A percentile compares a stretch with the other conserved stretches of the same genome.
These are phyloP conservation scores for Wiebesia pumilae DNA, from an alignment of 1,140 invertebrate genomes.

Conservation along the genomic window DNA sequence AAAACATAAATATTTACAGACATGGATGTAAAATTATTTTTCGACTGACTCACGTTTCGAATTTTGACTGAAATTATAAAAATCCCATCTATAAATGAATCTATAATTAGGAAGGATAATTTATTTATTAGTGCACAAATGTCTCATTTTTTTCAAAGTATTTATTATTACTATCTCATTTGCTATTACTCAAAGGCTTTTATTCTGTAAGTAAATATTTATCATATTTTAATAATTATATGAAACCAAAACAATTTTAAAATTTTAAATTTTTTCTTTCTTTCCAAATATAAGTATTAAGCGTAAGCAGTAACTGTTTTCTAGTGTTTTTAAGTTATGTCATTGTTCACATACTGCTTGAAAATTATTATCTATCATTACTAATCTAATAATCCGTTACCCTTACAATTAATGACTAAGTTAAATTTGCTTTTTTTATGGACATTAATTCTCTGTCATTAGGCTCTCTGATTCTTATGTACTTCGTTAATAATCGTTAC, in stretches of 20 bases:
- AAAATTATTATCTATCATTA: constrained; percentile 21
- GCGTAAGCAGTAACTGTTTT: constrained; percentile 65
- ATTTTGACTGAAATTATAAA: constrained; percentile 51
- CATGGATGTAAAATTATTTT: constrained; percentile 69
- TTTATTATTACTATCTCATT: constrained; percentile 48
- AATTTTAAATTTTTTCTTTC: constrained; percentile 52
- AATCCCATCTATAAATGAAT: constrained; percentile 61
- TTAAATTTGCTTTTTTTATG: constrained; percentile 54
- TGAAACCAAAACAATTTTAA: constrained; percentile 60
- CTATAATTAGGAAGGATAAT: constrained; percentile 67
- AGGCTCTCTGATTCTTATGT: constrained; percentile 45
- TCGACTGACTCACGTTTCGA: constrained; percentile 58
- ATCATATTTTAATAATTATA: constrained; percentile 51
- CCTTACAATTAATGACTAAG: constrained; percentile 72
- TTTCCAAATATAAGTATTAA: constrained; percentile 73
- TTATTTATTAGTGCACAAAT: constrained; percentile 52
- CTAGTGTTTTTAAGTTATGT: constrained; percentile 39
- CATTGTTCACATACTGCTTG: constrained; percentile 40
- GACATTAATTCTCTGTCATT: constrained; percentile 56
- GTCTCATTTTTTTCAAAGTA: constrained; percentile 51
- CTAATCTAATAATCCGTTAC: constrained; percentile 47
- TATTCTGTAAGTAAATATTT: constrained; percentile 49
- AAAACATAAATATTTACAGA: constrained; percentile 76
- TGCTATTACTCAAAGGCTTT: constrained; percentile 53
- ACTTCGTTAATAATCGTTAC: constrained; percentile 63